Conservation (phyloP, 2,888 invertebrate species). For the Venustoraphidia nigricollis region DNA sequence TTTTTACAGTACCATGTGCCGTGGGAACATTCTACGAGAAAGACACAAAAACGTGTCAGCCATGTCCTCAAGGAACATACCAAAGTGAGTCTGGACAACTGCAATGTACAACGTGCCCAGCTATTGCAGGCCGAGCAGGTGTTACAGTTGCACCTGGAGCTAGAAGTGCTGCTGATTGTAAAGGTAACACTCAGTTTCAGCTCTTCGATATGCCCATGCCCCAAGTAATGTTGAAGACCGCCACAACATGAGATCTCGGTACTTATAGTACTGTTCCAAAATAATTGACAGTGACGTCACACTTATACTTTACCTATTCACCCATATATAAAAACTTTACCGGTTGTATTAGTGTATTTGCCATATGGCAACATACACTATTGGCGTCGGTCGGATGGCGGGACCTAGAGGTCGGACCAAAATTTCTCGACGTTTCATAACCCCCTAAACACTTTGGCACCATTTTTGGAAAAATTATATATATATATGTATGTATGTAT, state of each 20-base stretch:
- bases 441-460: too few relatives aligned
- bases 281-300: not conserved
- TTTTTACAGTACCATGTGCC: constrained; percentile 64
- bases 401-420: too few relatives aligned
- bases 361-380: too few relatives aligned
- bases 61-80: constrained; percentile 80
- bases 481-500: too few relatives aligned
- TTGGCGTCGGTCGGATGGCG: too few relatives aligned
- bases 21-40: constrained; percentile 77
- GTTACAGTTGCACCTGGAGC: constrained; percentile 80
- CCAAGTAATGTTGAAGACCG: too few relatives aligned
- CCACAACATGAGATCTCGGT: too few relatives aligned
- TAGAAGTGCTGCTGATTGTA: constrained; percentile 76
- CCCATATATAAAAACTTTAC: too few relatives aligned
- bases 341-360: too few relatives aligned
- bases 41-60: constrained; percentile 58
- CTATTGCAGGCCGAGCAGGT: constrained; percentile 76
- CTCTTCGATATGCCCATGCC: too few relatives aligned
- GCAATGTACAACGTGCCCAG: constrained; percentile 79
- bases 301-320: not conserved
- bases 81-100: constrained; percentile 86
- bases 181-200: constrained; percentile 33
- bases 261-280: not conserved
- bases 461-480: too few relatives aligned
- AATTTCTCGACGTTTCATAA: too few relatives aligned